phyloP scores from a whole-genome alignment of 1,140 invertebrate species.

The Episyrphus balteatus region DNA sequence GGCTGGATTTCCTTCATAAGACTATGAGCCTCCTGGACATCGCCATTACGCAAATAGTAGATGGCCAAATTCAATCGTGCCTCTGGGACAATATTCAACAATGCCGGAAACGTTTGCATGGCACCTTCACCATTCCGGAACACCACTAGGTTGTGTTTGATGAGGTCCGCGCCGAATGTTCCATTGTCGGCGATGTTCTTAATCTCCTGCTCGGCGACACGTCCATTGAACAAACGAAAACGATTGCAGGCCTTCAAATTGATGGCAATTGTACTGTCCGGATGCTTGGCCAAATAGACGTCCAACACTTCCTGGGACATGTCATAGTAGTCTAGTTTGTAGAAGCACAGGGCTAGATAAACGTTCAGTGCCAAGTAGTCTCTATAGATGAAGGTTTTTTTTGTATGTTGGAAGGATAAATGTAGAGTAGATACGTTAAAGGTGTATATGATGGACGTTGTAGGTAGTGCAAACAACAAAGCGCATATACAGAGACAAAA shows the following conservation, averaged over 20 bases:
- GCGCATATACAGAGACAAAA: too few relatives aligned
- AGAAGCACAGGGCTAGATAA: slow-evolving; percentile 95
- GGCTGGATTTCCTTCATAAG: slow-evolving; percentile 89
- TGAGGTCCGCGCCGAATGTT: slow-evolving; percentile 83
- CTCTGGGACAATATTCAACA: slow-evolving; percentile 94
- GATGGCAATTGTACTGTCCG: slow-evolving; percentile 88
- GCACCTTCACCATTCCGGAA: slow-evolving; percentile 92
- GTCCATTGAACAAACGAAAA: slow-evolving; percentile 82
- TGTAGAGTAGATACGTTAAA: too few relatives aligned
- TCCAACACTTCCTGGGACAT: slow-evolving; percentile 89
- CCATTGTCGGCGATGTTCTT: slow-evolving; percentile 71
- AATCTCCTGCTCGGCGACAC: slow-evolving; percentile 79
- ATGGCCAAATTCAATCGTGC: slow-evolving; percentile 93
- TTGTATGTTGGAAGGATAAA: too few relatives aligned
- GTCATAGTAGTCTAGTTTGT: slow-evolving; percentile 90
- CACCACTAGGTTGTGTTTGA: slow-evolving; percentile 93
- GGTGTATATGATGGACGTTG: too few relatives aligned
- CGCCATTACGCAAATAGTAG: slow-evolving; percentile 84
- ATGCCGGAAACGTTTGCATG: slow-evolving; percentile 74
- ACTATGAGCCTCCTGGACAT: slow-evolving; percentile 79
- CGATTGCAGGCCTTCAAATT: slow-evolving; percentile 78
- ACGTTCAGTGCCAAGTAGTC: slow-evolving; percentile 91
- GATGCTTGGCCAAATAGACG: slow-evolving; percentile 84
- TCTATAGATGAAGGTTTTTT: slow-evolving; percentile 47
- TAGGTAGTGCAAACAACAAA: too few relatives aligned